Base-by-base conservation (phyloP, 2,113 vertebrate genomes). In the Pomatorhinus ruficollis region DNA sequence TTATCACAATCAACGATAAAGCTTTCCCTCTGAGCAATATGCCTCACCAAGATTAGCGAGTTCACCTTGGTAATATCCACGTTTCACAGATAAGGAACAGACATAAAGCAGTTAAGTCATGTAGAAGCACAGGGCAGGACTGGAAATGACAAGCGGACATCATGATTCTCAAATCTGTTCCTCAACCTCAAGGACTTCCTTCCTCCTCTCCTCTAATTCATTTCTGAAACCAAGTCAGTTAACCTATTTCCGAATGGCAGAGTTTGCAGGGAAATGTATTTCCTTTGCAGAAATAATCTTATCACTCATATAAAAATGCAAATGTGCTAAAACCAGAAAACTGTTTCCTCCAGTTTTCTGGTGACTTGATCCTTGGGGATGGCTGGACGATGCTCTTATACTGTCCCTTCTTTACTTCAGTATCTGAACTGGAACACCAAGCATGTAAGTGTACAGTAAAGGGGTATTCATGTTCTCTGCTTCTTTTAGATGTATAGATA, bases 21-120 rank as follows among this genome's bases (percentile, higher is more conserved):
- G 75, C 82, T 90, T 91, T 95, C 86, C 60, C 95, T 93, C 63
- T 90, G 53, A 90, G 88, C 91, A 95, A 82, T 37, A 33, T 18
- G 47, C 39, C 53, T 61, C 35, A 80, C 66, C 52, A 52, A 77
- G 87, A 85, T 93, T 54, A 94, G 35, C 0, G 0, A 87, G 42
- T 95, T 96, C 85, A 96, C 87, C 93, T 91, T 69, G 5, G 3
- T 61, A 71, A 95, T 63, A 93, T 8, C 37, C 79, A 63, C 16
- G 5, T 66, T 86, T 81, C 39, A 60, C 52, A 93, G 93, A 90
- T 83, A 96, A 96, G 71, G 68, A 74, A 52, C 42, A 88, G 87
- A 90, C 16, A 88, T 42, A 96, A 96, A 90, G 84, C 63, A 93
- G 64, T 95, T 90, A 88, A 86, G 37, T 52, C 47, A 54, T 27